Conservation (phyloP, 2,113 vertebrate species). For the crab-eating macaque (Macaca fascicularis) region T2T-MFA8v1.1 NC_088385.1:82345501-82346000, state of each 20-base stretch:
- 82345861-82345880: not conserved
- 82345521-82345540: not conserved
- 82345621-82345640: not conserved
- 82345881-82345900: not conserved
- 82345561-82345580: not conserved
- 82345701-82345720: conserved; percentile 37
- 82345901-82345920: not conserved
- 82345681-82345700: not conserved
- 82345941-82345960: not conserved
- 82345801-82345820: conserved; percentile 16
- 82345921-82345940: not conserved
- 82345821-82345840: not conserved
- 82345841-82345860: not conserved
- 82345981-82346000: not conserved
- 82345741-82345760: not conserved
- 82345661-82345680: not conserved
- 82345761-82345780: not conserved
- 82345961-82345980: not conserved
- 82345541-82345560: not conserved
- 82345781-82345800: not conserved
- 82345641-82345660: not conserved
- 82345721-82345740: not conserved
- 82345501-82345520: not conserved
- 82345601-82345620: not conserved
- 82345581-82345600: not conserved